Evolutionary conservation across 1,140 invertebrate genomes (phyloP), one percentile per base, ranked within the genome.

Genomic region (Oryzaephilus surinamensis): DNA sequence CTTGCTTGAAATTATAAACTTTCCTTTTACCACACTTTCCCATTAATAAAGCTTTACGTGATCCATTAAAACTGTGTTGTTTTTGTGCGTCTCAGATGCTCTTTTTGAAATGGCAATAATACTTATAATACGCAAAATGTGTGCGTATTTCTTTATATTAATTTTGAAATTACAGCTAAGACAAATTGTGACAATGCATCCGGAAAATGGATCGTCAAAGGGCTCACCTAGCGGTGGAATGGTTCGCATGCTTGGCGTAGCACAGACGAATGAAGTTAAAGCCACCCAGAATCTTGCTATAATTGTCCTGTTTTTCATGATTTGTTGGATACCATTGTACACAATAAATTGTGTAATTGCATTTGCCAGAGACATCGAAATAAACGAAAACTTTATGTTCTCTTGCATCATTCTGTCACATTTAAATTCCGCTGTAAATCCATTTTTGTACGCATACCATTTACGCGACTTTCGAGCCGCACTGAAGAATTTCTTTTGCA

Each of bases 311-410:
- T 91, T 92, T 64, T 94, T 94, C 65, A 86, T 92, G 63, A 71
- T 92, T 29, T 92, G 87, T 56, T 94, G 89, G 88, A 84, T 93
- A 32, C 88, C 88, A 0, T 66, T 94, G 2, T 92, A 93, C 64
- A 91, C 86, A 15, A 85, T 91, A 44, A 93, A 94, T 61, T 89
- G 84, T 49, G 71, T 91, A 11, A 74, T 84, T 57, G 85, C 85
- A 1, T 90, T 90, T 57, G 82, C 78, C 50, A 72, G 70, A 0
- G 53, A 71, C 2, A 79, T 81, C 50, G 58, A 73, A 32, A 76
- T 85, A 16, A 75, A 77, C 43, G 66, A 72, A 0, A 65, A 73
- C 6, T 54, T 88, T n/a, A 74, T 85, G 26, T 74, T 87, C 27
- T 79, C 81, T 46, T 84, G 83, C 54, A 92, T 93, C 33, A 84